These are phyloP conservation scores for Drosophila prosaltans DNA, from an alignment of 1,140 invertebrate species.

Conservation along the genomic window DNA sequence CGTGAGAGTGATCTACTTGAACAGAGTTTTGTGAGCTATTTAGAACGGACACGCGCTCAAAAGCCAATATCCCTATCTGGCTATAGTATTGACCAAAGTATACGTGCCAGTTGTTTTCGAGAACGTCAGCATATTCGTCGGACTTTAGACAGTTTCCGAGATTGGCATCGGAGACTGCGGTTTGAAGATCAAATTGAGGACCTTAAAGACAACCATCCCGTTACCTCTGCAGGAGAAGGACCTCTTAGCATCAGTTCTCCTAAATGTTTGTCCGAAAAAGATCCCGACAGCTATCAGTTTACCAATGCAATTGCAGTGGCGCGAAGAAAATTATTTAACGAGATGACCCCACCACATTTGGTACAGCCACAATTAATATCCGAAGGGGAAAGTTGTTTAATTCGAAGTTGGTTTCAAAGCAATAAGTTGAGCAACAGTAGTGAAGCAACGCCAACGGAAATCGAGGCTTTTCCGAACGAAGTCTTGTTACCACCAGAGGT, in stretches of 20 bases:
- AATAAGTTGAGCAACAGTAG: neutral
- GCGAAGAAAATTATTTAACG: conserved; percentile 44
- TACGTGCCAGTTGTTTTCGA: conserved; percentile 13
- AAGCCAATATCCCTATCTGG: neutral
- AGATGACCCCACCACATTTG: neutral
- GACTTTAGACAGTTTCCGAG: conserved; percentile 35
- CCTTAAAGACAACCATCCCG: neutral
- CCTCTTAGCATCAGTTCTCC: conserved; percentile 25
- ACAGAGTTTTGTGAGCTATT: conserved; percentile 63
- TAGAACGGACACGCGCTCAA: conserved; percentile 50
- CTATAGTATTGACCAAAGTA: neutral
- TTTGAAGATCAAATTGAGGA: conserved; percentile 25
- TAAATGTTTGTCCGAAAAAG: conserved; percentile 33
- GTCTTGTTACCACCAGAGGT: conserved; percentile 2
- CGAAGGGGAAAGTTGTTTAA: too few relatives aligned
- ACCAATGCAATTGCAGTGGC: conserved; percentile 63
- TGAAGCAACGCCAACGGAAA: conserved; percentile 13
- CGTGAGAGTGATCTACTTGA: conserved; percentile 75
- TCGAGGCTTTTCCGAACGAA: neutral
- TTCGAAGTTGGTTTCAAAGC: neutral
- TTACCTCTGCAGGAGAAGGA: neutral
- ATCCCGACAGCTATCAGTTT: conserved; percentile 53
- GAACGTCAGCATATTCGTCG: conserved; percentile 46
- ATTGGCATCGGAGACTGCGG: conserved; percentile 37
- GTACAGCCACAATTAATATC: neutral